Conservation (phyloP, 2,888 invertebrate genomes). For the Hydriomena furcata region DNA sequence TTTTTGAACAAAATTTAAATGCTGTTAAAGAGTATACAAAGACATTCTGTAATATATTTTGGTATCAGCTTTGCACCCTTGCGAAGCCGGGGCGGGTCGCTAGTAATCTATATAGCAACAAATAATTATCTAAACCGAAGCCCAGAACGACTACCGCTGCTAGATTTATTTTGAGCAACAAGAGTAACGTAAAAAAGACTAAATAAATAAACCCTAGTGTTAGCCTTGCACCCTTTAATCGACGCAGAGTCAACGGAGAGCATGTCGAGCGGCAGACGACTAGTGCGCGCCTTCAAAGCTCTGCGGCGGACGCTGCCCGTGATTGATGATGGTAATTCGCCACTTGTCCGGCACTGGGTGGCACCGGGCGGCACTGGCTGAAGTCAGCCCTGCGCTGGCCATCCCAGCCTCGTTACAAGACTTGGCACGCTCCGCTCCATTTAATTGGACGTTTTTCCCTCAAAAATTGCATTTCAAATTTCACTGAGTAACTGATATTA, state of each 20-base stretch:
- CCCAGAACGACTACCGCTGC: too few relatives aligned
- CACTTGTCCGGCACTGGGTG: conserved; percentile 56
- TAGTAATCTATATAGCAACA: too few relatives aligned
- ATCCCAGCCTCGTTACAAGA: conserved; percentile 38
- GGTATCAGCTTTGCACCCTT: too few relatives aligned
- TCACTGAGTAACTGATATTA: conserved; percentile 28
- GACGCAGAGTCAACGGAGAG: conserved; percentile 51
- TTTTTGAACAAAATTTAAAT: too few relatives aligned
- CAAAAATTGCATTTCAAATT: conserved; percentile 26
- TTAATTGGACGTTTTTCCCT: conserved; percentile 48
- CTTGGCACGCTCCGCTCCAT: conserved; percentile 46
- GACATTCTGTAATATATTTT: too few relatives aligned
- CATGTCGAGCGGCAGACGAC: conserved; percentile 50
- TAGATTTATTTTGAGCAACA: too few relatives aligned
- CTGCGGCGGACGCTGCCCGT: conserved; percentile 58
- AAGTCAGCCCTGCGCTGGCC: conserved; percentile 24
- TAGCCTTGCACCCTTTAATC: conserved; percentile 43
- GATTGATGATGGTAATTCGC: conserved; percentile 78
- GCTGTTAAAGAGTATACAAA: too few relatives aligned
- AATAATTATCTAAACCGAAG: too few relatives aligned
- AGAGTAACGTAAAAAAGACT: too few relatives aligned
- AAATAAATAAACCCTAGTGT: not conserved
- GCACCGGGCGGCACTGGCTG: conserved; percentile 36
- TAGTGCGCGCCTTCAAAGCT: conserved; percentile 61
- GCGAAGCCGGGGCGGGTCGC: too few relatives aligned